Evolutionary conservation across 2,888 invertebrate species (phyloP), one percentile per base, ranked within the genome.

Genomic region (Acrobasis consociella): DNA sequence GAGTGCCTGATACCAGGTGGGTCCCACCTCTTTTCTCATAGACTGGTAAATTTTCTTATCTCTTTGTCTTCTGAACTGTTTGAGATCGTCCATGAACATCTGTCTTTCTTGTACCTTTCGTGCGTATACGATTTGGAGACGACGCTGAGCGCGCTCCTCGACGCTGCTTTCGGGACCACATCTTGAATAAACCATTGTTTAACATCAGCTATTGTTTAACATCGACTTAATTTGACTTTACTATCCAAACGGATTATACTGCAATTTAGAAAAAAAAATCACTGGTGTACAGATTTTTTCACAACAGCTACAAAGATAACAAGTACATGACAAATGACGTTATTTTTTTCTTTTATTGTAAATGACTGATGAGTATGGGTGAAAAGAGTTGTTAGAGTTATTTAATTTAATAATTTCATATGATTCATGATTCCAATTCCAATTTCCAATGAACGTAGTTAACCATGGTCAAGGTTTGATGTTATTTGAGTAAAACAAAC

Each of bases 1-100:
- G 9, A 92, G 80, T 1, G 85, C 83, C 69, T 91, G 90, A 65
- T 90, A 88, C 92, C 92, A 93, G 10, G 66, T 76, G 0, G 92
- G 91, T 1, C 91, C 92, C 9, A 89, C 74, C 1, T 74, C 64
- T 2, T 63, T 56, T 62, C 59, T 78, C n/a, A 88, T 72, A 11
- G 49, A 67, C 62, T 70, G 72, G 8, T 82, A 64, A 13, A 80
- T 49, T 10, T 66, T 51, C 66, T 77, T 85, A 9, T 76, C 73
- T 58, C 64, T 78, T 39, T 76, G 71, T 61, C 65, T 78, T 5
- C 91, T 83, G 38, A 79, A 63, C 58, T 77, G 72, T 60, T 79
- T 83, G n/a, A 91, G 83, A 55, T 89, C 91, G 58, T 87, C 75
- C 85, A 91, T 85, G 68, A 86, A 91, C 16, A 84, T 61, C 69